A percentile compares a stretch with the other conserved stretches of the same genome.
phyloP scores from a whole-genome alignment of 2,888 invertebrate genomes.

The Globia sparganii region DNA sequence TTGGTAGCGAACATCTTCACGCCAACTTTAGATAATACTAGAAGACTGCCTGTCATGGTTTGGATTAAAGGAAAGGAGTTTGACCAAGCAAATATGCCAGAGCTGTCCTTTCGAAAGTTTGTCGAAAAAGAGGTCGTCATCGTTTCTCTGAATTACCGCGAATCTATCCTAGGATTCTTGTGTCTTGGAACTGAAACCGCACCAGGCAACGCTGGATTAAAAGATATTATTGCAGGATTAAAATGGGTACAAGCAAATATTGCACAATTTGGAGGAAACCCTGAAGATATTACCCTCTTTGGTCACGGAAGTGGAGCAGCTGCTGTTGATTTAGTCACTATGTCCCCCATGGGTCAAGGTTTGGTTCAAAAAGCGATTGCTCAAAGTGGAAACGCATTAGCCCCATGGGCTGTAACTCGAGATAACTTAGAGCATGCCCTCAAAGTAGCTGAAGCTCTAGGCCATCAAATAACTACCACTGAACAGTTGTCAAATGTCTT shows the following conservation, averaged over 20 bases:
- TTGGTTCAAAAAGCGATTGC: slow-evolving; percentile 82
- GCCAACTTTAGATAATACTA: slow-evolving; percentile 66
- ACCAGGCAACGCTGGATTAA: slow-evolving; percentile 96
- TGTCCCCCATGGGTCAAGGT: slow-evolving; percentile 80
- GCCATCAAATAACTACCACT: slow-evolving; percentile 76
- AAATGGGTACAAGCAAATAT: slow-evolving; percentile 94
- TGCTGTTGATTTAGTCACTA: slow-evolving; percentile 83
- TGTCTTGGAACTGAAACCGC: slow-evolving; percentile 90
- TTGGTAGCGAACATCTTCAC: slow-evolving; percentile 81
- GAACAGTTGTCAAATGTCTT: slow-evolving; percentile 78
- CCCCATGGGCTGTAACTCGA: slow-evolving; percentile 86
- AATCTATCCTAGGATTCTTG: slow-evolving; percentile 93
- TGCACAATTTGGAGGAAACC: slow-evolving; percentile 94
- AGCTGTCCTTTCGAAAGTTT: slow-evolving; percentile 90
- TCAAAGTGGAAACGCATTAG: slow-evolving; percentile 85
- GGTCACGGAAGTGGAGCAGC: slow-evolving; percentile 95
- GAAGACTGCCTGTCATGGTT: slow-evolving; percentile 81
- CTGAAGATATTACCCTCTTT: slow-evolving; percentile 93
- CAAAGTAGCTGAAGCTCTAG: slow-evolving; percentile 81
- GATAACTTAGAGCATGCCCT: slow-evolving; percentile 82
- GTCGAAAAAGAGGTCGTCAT: slow-evolving; percentile 92
- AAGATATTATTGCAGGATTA: slow-evolving; percentile 95
- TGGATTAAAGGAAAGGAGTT: slow-evolving; percentile 87
- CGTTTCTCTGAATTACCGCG: slow-evolving; percentile 92
- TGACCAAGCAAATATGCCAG: slow-evolving; percentile 72